phyloP scores from a whole-genome alignment of 2,113 vertebrate genomes.

The Balaeniceps rex region DNA sequence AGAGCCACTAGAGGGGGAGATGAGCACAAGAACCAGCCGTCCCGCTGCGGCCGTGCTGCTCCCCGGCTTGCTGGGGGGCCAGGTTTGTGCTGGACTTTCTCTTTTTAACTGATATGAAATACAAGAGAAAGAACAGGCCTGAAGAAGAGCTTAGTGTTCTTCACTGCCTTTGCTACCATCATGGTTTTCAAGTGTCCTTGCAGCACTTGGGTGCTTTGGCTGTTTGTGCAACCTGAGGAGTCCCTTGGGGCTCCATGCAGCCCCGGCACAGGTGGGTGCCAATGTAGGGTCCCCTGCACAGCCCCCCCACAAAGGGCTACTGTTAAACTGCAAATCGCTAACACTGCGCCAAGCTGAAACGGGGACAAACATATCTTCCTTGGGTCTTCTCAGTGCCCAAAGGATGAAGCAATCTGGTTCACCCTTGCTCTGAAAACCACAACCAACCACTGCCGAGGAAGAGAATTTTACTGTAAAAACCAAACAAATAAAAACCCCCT shows the following conservation, averaged over 20 bases:
- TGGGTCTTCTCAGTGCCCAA: not conserved
- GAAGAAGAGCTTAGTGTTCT: not conserved
- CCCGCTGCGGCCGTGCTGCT: rapidly evolving
- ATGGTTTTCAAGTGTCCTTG: not conserved
- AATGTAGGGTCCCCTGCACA: not conserved
- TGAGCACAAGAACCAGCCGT: not conserved
- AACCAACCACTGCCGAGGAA: not conserved
- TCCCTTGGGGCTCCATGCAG: rapidly evolving
- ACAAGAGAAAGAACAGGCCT: not conserved
- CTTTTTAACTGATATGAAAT: not conserved
- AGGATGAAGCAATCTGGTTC: not conserved
- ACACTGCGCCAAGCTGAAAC: not conserved
- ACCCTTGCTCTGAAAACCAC: slow-evolving; percentile 7
- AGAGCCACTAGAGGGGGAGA: not conserved
- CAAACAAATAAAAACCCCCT: not conserved
- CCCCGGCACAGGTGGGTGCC: rapidly evolving
- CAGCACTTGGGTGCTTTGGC: not conserved
- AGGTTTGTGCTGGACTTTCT: not conserved
- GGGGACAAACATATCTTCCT: not conserved
- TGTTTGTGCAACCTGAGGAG: not conserved
- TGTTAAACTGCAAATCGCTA: not conserved
- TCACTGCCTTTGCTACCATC: not conserved
- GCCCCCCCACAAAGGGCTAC: not conserved
- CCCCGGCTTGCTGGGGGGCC: not conserved
- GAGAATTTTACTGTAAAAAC: not conserved